phyloP scores from a whole-genome alignment of 2,888 invertebrate genomes.

The Synergus gifuensis region DNA sequence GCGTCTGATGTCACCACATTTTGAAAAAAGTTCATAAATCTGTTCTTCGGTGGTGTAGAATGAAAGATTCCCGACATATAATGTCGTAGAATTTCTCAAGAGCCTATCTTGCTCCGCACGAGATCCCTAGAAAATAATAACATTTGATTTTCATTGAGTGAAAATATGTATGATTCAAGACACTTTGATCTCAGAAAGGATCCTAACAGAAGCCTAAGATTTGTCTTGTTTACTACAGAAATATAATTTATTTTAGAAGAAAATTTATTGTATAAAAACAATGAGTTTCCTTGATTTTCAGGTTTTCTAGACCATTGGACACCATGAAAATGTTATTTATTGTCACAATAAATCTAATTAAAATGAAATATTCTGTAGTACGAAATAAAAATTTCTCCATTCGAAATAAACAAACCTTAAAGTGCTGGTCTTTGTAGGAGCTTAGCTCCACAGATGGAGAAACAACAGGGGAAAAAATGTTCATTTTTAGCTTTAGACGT shows the following conservation, averaged over 20 bases:
- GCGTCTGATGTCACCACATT: constrained; percentile 95
- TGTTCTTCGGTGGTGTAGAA: constrained; percentile 99
- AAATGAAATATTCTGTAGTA: background rate
- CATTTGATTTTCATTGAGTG: background rate
- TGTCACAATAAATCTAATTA: background rate
- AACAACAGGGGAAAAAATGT: constrained; percentile 15
- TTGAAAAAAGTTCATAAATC: constrained; percentile 96
- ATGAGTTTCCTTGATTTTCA: background rate
- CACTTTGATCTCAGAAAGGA: background rate
- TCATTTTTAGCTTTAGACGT: constrained; percentile 11
- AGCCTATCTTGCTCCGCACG: constrained; percentile 91
- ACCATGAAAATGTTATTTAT: background rate
- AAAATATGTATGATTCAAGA: background rate
- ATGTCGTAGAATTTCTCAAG: constrained; percentile 86
- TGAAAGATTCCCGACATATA: constrained; percentile 98
- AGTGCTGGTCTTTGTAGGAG: constrained; percentile 97
- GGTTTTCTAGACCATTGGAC: background rate
- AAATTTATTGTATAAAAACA: background rate
- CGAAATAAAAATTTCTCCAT: background rate
- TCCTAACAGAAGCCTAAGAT: background rate
- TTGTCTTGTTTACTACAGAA: too few relatives aligned
- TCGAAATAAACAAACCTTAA: constrained; percentile 84
- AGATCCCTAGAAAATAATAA: constrained; percentile 84
- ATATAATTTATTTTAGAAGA: too few relatives aligned
- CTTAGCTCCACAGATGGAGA: constrained; percentile 87